Evolutionary conservation across 2,888 invertebrate species (phyloP).

Genomic region (Sthenelais limicola): DNA sequence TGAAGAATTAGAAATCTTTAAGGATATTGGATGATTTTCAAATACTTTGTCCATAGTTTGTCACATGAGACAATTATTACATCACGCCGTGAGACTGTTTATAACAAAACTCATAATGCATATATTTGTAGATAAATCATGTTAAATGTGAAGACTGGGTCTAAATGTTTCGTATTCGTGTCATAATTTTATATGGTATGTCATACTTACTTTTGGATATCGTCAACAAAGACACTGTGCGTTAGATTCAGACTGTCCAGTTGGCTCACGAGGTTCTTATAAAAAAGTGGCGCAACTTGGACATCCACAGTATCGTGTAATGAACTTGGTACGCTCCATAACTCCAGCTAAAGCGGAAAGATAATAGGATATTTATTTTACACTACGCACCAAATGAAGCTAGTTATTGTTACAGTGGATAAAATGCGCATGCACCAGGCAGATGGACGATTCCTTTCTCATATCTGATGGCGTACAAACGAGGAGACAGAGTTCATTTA

Average conservation of each 20-base stretch:
- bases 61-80: too few relatives aligned
- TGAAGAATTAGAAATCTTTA: too few relatives aligned
- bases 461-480: not conserved
- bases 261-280: not conserved
- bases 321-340: slow-evolving; percentile 23
- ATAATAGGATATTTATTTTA: not conserved
- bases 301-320: slow-evolving; percentile 6
- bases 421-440: not conserved
- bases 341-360: slow-evolving; percentile 5
- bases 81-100: too few relatives aligned
- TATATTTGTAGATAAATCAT: too few relatives aligned
- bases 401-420: not conserved
- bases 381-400: not conserved
- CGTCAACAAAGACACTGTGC: not conserved
- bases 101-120: too few relatives aligned
- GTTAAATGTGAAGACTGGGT: too few relatives aligned
- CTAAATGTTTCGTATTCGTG: too few relatives aligned
- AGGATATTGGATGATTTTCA: too few relatives aligned
- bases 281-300: slow-evolving; percentile 1
- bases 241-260: not conserved
- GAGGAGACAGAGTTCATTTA: not conserved
- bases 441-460: not conserved
- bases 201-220: slow-evolving; percentile 6
- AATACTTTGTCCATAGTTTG: too few relatives aligned
- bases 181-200: too few relatives aligned